Base-by-base conservation (phyloP, 2,888 invertebrate genomes). In the Andrena marginata region DNA sequence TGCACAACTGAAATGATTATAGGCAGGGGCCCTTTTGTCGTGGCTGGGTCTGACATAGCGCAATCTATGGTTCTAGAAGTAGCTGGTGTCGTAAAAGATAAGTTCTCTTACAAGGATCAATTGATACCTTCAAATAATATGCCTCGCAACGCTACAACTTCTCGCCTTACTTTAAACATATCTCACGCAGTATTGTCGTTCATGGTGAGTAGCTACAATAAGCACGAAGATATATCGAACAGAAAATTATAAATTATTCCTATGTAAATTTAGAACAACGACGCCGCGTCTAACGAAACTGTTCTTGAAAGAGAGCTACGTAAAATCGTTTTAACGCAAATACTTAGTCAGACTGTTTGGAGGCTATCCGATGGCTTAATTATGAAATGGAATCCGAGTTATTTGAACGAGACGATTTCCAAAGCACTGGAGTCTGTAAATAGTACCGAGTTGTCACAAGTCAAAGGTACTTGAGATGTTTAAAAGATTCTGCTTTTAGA, bases 11-110 rank as follows among this genome's bases (percentile, higher is more conserved):
- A 16, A 68, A 64, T 63, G n/a, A 16, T 72, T 72, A 0, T 54
- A 93, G 93, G 85, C 16, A 88, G 84, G 31, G 90, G 91, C 75
- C 86, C 89, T 20, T 88, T 92, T 42, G 77, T 85, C 0, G 84
- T 90, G 1, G 90, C 91, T 7, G 94, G 94, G 72, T 92, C 94
- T 1, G 92, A 93, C 20, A 87, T 93, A 79, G 88, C 92, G n/a
- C 89, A 88, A 31, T 89, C 92, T 23, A 84, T 89, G 2, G 89
- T 93, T 65, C 67, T 92, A 60, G 87, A 91, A 64, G 89, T 91
- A 5, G 82, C 90, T 16, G 65, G 75, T 2, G 75, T 72, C 26
- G 78, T 91, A 4, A 65, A 70, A 26, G 78, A 84, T 75, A 77
- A 79, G 31, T 71, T 82, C 56, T 64, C 83, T 8, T 70, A 79